These are phyloP conservation scores for Hyposoter dolosus DNA, from an alignment of 2,888 invertebrate genomes.

Conservation along the genomic window DNA sequence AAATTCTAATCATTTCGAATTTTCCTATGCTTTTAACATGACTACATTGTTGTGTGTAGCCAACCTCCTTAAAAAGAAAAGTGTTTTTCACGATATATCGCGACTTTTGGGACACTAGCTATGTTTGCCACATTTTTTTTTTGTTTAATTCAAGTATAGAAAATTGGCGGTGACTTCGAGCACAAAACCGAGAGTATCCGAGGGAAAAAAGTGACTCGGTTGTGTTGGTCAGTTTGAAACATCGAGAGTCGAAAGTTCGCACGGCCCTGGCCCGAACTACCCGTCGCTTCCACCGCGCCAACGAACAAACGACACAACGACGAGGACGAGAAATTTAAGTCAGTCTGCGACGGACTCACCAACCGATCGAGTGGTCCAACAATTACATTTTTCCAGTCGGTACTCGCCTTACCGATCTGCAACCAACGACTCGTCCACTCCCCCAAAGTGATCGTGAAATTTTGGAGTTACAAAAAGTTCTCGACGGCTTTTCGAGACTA, in stretches of 20 bases:
- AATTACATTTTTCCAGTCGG: conserved; percentile 28
- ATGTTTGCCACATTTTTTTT: not conserved
- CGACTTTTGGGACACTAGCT: not conserved
- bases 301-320: conserved; percentile 50
- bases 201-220: not conserved
- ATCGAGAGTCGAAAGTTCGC: conserved; percentile 69
- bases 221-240: not conserved
- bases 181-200: not conserved
- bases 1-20: too few relatives aligned
- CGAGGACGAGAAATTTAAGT: conserved; percentile 70
- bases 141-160: not conserved
- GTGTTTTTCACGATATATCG: not conserved
- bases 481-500: not conserved
- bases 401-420: not conserved
- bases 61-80: too few relatives aligned
- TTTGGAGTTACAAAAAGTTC: not conserved
- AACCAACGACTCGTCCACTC: not conserved
- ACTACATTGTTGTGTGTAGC: too few relatives aligned
- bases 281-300: conserved; percentile 48
- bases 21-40: too few relatives aligned
- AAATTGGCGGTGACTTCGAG: not conserved
- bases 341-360: conserved; percentile 78
- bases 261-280: conserved; percentile 73
- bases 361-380: conserved; percentile 69
- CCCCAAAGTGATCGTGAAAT: not conserved